Evolutionary conservation across 1,140 invertebrate species (phyloP).

Genomic region (Portunus trituberculatus): DNA sequence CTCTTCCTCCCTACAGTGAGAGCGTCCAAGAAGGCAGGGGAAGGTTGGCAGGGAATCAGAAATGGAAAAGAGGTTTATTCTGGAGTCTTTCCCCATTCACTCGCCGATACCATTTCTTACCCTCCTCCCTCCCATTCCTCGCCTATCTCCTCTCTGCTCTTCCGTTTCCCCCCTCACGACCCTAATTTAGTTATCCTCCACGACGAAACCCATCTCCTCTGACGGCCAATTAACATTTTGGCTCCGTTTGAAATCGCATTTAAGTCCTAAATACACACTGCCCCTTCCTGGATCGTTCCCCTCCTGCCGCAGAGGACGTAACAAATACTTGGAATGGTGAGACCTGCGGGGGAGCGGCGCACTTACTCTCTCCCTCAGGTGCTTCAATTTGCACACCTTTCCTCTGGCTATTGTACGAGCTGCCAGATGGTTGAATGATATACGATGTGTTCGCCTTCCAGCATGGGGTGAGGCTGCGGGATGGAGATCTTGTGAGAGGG

Average conservation of each 20-base stretch:
- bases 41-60: background rate
- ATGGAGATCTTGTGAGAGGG: background rate
- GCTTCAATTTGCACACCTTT: slow-evolving; percentile 43
- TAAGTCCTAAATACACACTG: background rate
- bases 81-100: background rate
- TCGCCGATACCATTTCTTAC: background rate
- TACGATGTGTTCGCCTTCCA: slow-evolving; percentile 25
- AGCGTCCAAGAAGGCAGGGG: background rate
- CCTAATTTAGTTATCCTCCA: slow-evolving; percentile 43
- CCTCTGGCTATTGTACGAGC: slow-evolving; percentile 36
- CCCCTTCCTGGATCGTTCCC: background rate
- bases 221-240: slow-evolving; percentile 41
- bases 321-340: slow-evolving; percentile 9
- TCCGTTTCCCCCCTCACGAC: background rate
- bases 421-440: slow-evolving; percentile 52
- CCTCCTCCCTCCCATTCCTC: background rate
- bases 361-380: slow-evolving; percentile 2
- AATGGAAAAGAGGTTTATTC: background rate
- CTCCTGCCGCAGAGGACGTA: background rate
- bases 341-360: background rate
- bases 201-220: background rate
- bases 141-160: background rate
- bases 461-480: slow-evolving; percentile 31
- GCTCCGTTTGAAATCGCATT: slow-evolving; percentile 33
- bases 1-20: background rate